Evolutionary conservation across 2,888 invertebrate species (phyloP).

Genomic region (Heteromurus nitidus): DNA sequence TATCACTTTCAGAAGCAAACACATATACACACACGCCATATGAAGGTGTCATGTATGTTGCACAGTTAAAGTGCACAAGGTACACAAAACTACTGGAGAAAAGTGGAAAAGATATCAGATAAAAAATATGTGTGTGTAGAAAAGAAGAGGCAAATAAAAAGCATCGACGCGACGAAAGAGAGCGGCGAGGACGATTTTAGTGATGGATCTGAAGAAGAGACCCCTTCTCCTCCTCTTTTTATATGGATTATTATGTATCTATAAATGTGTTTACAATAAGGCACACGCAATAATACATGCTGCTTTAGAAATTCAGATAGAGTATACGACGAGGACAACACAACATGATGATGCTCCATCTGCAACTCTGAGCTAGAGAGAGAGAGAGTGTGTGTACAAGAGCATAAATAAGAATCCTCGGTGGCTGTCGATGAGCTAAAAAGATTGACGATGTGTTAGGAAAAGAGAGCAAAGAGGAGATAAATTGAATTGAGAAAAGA

Average conservation of each 20-base stretch:
- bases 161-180: conserved; percentile 35
- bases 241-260: conserved; percentile 31
- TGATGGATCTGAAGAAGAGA: conserved; percentile 64
- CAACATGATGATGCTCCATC: too few relatives aligned
- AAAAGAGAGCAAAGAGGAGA: conserved; percentile 68
- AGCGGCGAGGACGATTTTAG: conserved; percentile 27
- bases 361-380: too few relatives aligned
- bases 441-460: conserved; percentile 73
- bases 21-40: too few relatives aligned
- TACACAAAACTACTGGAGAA: too few relatives aligned
- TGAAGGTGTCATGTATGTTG: too few relatives aligned
- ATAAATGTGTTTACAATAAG: conserved; percentile 45
- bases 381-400: conserved; percentile 33
- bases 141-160: conserved; percentile 33
- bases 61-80: too few relatives aligned
- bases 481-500: conserved; percentile 73
- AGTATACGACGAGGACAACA: conserved; percentile 33
- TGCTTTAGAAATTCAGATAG: not conserved
- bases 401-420: conserved; percentile 61
- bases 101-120: conserved; percentile 55
- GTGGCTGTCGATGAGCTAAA: conserved; percentile 72
- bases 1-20: too few relatives aligned
- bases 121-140: too few relatives aligned
- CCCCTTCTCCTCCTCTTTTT: conserved; percentile 28
- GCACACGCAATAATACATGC: conserved; percentile 40